These are phyloP conservation scores for Thecophora atra DNA, from an alignment of 2,888 invertebrate genomes.

Conservation along the genomic window DNA sequence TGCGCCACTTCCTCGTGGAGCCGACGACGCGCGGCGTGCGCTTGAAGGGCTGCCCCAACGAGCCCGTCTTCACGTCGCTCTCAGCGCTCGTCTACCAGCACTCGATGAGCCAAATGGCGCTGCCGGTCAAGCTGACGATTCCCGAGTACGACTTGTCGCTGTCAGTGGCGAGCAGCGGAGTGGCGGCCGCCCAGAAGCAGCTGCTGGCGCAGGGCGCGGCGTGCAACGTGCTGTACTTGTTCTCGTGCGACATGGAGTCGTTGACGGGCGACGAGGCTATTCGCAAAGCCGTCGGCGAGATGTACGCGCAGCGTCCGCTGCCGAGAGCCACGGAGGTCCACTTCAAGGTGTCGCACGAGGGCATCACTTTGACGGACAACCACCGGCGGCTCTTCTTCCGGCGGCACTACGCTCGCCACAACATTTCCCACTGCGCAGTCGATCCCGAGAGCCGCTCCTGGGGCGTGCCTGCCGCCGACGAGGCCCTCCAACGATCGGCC, in stretches of 20 bases:
- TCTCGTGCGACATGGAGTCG: conserved; percentile 90
- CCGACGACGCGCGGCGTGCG: conserved; percentile 96
- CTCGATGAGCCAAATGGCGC: conserved; percentile 93
- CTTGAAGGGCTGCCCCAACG: conserved; percentile 92
- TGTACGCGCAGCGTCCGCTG: conserved; percentile 71
- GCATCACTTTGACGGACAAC: conserved; percentile 96
- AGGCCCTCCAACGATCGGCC: conserved; percentile 46
- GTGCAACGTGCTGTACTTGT: conserved; percentile 92
- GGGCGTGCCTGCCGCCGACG: conserved; percentile 60
- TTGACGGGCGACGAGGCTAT: conserved; percentile 88
- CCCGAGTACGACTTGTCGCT: conserved; percentile 68
- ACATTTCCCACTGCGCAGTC: conserved; percentile 90
- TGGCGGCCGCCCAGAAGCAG: conserved; percentile 54
- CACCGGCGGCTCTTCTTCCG: conserved; percentile 86
- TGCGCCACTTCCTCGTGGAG: conserved; percentile 96
- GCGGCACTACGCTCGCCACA: conserved; percentile 89
- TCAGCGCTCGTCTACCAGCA: conserved; percentile 98
- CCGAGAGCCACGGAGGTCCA: conserved; percentile 82
- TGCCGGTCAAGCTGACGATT: conserved; percentile 88
- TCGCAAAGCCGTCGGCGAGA: conserved; percentile 76
- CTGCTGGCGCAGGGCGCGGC: conserved; percentile 78
- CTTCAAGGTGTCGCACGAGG: conserved; percentile 95
- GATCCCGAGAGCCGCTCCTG: conserved; percentile 91
- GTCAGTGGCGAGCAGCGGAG: conserved; percentile 45
- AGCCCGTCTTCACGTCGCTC: conserved; percentile 95